phyloP scores from a whole-genome alignment of 2,113 vertebrate species.

The Lethenteron reissneri region DNA sequence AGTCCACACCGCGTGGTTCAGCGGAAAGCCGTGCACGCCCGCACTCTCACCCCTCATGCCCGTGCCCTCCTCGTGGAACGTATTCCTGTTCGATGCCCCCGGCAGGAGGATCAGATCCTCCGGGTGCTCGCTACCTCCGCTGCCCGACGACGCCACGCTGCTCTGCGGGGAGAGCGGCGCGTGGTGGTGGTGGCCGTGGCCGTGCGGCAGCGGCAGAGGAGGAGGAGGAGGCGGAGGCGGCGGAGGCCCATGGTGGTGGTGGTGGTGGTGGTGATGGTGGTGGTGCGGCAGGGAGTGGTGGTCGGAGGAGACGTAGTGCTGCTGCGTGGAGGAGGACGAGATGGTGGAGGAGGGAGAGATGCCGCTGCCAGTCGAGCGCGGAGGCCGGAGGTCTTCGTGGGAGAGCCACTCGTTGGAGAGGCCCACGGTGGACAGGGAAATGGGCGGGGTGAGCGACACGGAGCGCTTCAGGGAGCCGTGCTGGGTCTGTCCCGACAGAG shows the following conservation, averaged over 20 bases:
- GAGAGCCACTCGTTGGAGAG: constrained; percentile 47
- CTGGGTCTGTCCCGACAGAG: constrained; percentile 43
- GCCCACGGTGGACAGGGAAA: constrained; percentile 26
- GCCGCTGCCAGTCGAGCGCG: too few species aligned
- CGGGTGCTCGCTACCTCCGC: constrained; percentile 45
- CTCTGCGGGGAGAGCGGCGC: constrained; percentile 76
- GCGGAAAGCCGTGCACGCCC: neutral
- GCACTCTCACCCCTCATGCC: constrained; percentile 58
- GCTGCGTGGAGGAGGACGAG: too few species aligned
- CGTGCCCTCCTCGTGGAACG: constrained; percentile 71
- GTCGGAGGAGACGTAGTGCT: neutral
- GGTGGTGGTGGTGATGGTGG: neutral
- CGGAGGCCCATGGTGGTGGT: neutral
- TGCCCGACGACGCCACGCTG: constrained; percentile 68
- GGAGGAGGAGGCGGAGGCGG: neutral
- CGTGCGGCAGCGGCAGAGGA: constrained; percentile 19
- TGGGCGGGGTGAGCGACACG: constrained; percentile 39
- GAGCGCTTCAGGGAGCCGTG: constrained; percentile 56
- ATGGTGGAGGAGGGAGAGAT: too few species aligned
- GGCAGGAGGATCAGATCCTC: constrained; percentile 29
- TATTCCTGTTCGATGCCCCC: constrained; percentile 47
- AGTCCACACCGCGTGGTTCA: too few species aligned
- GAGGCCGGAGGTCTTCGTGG: constrained; percentile 31
- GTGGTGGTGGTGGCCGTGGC: constrained; percentile 39
- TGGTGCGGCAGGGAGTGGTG: neutral